Percentiles rank a stretch among this genome's conserved stretches.
phyloP scores from a whole-genome alignment of 2,888 invertebrate genomes.

The Dyspetes luteomarginatus region DNA sequence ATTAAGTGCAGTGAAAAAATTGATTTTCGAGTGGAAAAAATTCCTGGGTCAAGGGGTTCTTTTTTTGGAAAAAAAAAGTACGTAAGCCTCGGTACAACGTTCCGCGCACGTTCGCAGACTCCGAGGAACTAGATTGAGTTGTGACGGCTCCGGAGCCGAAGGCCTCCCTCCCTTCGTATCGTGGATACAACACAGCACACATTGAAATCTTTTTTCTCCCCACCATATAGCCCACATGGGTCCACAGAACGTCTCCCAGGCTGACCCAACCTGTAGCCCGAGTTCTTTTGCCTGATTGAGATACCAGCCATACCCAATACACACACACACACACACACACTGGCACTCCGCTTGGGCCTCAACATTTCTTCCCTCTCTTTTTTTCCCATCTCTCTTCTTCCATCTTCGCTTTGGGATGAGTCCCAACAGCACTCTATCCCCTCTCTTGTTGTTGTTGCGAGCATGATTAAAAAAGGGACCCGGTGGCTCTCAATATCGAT shows the following conservation, averaged over 20 bases:
- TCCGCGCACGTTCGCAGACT: slow-evolving; percentile 75
- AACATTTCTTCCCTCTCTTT: slow-evolving; percentile 49
- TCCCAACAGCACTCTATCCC: slow-evolving; percentile 48
- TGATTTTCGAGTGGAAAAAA: too few relatives aligned
- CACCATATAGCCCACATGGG: slow-evolving; percentile 74
- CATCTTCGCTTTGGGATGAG: slow-evolving; percentile 41
- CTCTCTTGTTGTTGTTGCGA: slow-evolving; percentile 43
- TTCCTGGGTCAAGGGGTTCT: too few relatives aligned
- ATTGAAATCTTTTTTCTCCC: slow-evolving; percentile 51
- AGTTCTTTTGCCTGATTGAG: slow-evolving; percentile 79
- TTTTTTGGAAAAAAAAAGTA: too few relatives aligned
- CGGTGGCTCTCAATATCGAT: slow-evolving; percentile 65
- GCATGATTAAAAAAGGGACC: slow-evolving; percentile 25
- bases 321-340: too few relatives aligned
- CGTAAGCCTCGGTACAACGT: slow-evolving; percentile 42
- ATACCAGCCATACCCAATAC: slow-evolving; percentile 79
- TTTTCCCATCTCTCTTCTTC: slow-evolving; percentile 46
- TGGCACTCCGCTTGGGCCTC: slow-evolving; percentile 53
- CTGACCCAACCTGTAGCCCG: slow-evolving; percentile 79
- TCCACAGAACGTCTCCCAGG: slow-evolving; percentile 79
- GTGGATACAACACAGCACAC: slow-evolving; percentile 22
- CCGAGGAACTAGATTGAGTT: slow-evolving; percentile 83
- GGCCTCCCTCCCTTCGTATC: slow-evolving; percentile 69
- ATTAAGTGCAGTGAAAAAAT: too few relatives aligned
- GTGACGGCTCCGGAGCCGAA: slow-evolving; percentile 81